phyloP scores from a whole-genome alignment of 2,113 vertebrate species.

The Pristiophorus japonicus region DNA sequence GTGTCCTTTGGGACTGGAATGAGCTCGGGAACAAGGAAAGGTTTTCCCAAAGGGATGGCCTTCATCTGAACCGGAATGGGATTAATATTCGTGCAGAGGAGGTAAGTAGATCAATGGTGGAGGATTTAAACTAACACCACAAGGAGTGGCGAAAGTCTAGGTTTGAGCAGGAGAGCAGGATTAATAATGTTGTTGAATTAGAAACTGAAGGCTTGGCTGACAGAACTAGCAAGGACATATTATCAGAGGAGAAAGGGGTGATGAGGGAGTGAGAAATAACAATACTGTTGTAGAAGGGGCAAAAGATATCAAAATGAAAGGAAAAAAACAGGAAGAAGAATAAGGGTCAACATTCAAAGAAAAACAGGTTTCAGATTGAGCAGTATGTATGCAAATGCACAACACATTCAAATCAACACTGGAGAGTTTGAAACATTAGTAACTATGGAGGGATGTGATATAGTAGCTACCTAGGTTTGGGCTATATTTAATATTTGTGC shows the following conservation, averaged over 20 bases:
- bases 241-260: not conserved
- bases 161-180: not conserved
- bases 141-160: no score
- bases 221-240: not conserved
- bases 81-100: not conserved
- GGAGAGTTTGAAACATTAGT: not conserved
- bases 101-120: not conserved
- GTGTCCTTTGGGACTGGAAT: not conserved
- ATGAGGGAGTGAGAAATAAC: not conserved
- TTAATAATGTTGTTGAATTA: not conserved
- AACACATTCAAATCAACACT: not conserved
- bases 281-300: not conserved
- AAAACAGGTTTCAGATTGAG: not conserved
- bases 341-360: no score
- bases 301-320: no score
- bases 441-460: no score
- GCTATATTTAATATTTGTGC: not conserved
- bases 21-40: not conserved
- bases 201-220: not conserved
- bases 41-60: not conserved
- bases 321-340: no score
- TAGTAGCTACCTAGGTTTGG: no score
- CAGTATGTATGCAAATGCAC: not conserved
- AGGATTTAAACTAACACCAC: not conserved
- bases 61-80: not conserved